Base-by-base conservation (phyloP, 2,113 vertebrate species). In the Micronycteris hirsuta region DNA sequence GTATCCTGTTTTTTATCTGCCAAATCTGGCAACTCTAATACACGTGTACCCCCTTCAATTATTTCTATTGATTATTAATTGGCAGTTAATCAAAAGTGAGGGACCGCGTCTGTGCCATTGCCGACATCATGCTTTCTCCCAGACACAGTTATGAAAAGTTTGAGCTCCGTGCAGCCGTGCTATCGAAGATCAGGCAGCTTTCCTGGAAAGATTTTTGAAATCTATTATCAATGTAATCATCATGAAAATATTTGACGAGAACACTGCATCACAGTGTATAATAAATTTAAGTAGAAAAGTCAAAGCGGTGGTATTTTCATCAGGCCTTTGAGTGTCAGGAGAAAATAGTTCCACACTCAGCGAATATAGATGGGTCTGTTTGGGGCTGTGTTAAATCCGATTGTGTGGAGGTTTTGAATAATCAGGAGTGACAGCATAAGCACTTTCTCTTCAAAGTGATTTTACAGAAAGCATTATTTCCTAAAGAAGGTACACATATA, bases 371-470 rank as follows among this genome's bases (percentile, higher is more conserved):
- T 97, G 97, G 98, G 97, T 97, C 97, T 98, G 97, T 97, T 98
- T 97, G 74, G 97, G 97, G 97, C 98, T 98, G 97, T 97, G 97
- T 98, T 98, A 98, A 98, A 98, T 98, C 98, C 98, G 95, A 97
- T 98, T 98, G 98, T 98, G 97, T 96, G 97, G 96, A 86, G 96
- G 86, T 98, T 97, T 96, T 98, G 98, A 98, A 98, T 98, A 98
- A 98, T 98, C 98, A 98, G 96, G 98, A 98, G 97, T 98, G 98
- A 98, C 98, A 98, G 97, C 94, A 95, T 98, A 98, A 98, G 98
- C 98, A 98, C 97, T 98, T 98, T 98, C 97, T 98, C 97, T 97
- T 98, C 97, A 97, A 97, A 98, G 97, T 98, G 98, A 98, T 98
- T 98, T 98, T 98, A 97, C 98, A 97, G 98, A 97, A 97, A 97